These are phyloP conservation scores for Megaptera novaeangliae DNA, from an alignment of 2,113 vertebrate genomes.

Conservation along the genomic window DNA sequence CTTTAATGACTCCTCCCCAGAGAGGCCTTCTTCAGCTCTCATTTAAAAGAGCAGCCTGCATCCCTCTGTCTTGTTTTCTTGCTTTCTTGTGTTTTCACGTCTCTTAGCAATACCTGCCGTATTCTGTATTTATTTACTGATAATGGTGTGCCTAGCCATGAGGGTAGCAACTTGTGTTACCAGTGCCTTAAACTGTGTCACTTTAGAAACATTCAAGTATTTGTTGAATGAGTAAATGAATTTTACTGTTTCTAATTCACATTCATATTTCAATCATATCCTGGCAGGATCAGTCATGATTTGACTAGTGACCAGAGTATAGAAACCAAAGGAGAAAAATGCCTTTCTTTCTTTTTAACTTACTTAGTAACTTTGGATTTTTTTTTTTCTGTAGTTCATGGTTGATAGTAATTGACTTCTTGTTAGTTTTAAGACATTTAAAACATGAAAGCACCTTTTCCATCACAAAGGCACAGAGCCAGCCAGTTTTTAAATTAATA, in stretches of 20 bases:
- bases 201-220: slow-evolving; percentile 25
- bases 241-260: not conserved
- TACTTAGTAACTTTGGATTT: not conserved
- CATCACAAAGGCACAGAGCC: not conserved
- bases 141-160: not conserved
- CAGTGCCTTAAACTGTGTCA: not conserved
- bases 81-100: not conserved
- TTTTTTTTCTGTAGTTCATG: not conserved
- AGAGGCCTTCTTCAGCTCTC: not conserved
- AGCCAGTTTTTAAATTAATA: not conserved
- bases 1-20: not conserved
- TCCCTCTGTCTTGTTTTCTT: not conserved
- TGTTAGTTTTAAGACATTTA: not conserved
- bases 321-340: not conserved
- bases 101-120: not conserved
- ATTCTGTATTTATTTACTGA: not conserved
- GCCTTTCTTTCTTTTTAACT: not conserved
- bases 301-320: not conserved
- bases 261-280: not conserved
- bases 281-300: not conserved
- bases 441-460: not conserved
- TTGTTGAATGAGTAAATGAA: not conserved
- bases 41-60: not conserved
- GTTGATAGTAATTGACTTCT: slow-evolving; percentile 11
- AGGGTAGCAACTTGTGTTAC: not conserved